A percentile compares a stretch with the other conserved stretches of the same genome.
phyloP scores from a whole-genome alignment of 2,888 invertebrate species.

The Drosophila siamana region DNA sequence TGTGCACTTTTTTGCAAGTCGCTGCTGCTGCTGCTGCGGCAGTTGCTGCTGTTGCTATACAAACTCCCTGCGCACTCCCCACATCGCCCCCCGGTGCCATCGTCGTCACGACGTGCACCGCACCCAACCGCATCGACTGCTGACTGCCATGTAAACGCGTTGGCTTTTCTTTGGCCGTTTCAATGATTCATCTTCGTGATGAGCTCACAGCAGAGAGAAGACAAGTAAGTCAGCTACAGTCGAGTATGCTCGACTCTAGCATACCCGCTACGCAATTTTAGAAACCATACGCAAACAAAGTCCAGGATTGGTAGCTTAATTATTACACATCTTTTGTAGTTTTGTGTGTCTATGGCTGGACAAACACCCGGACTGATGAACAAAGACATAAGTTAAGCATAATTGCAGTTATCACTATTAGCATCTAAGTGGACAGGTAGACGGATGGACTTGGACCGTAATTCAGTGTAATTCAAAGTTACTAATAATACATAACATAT shows the following conservation, averaged over 20 bases:
- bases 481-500: too few relatives aligned
- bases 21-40: slow-evolving; percentile 53
- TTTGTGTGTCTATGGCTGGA: too few relatives aligned
- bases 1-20: slow-evolving; percentile 65
- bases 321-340: too few relatives aligned
- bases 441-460: too few relatives aligned
- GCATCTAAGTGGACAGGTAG: too few relatives aligned
- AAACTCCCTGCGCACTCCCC: slow-evolving; percentile 34
- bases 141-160: slow-evolving; percentile 51
- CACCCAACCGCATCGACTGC: slow-evolving; percentile 18
- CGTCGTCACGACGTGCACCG: background rate
- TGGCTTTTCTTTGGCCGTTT: slow-evolving; percentile 57
- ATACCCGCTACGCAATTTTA: background rate
- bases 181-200: slow-evolving; percentile 71
- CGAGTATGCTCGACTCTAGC: background rate
- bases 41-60: slow-evolving; percentile 68
- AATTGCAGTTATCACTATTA: too few relatives aligned
- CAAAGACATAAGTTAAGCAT: too few relatives aligned
- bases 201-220: slow-evolving; percentile 46
- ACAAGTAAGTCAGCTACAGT: slow-evolving; percentile 1
- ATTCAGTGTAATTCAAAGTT: too few relatives aligned
- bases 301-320: too few relatives aligned
- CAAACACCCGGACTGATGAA: too few relatives aligned
- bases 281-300: too few relatives aligned
- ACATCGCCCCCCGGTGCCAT: background rate